Evolutionary conservation across 2,888 invertebrate genomes (phyloP), one percentile per base, ranked within the genome.

Genomic region (Syritta pipiens): DNA sequence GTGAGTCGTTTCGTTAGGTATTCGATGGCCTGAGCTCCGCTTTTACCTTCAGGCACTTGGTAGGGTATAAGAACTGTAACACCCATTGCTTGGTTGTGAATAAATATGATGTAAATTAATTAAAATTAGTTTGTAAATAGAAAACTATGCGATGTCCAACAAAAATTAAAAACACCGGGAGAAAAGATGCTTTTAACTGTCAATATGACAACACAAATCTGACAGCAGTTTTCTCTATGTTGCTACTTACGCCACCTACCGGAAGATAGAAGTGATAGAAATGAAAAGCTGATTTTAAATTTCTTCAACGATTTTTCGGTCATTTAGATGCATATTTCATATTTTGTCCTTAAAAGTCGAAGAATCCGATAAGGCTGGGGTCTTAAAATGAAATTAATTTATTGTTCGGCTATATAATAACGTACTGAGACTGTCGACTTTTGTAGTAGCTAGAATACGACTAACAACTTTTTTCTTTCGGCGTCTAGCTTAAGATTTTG

Each of bases 11-110:
- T 97, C 0, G 95, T 94, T 0, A 98, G 90, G 65, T 94, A 90
- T 83, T 98, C 98, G 71, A 98, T 94, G 0, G 94, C 94, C 84
- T 96, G 95, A 0, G 96, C 94, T 0, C 97, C 97, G n/a, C 95
- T 96, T 84, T 95, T 93, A 75, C 96, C 97, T 83, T 97, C 96
- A 0, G 94, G 94, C 59, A 96, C 93, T 0, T 96, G 96, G 87
- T 95, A 97, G 81, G 94, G 95, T 85, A 97, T 95, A 67, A 98
- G 90, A 76, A 88, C 86, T 24, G 88, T 88, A 2, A 88, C 87
- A 2, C 88, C 88, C 87, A 88, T 88, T 51, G 14, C 10, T 28
- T 1, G 35, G 6, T 20, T 9, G 6, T 9, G 17, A 14, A 42
- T 30, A 17, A 12, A 28, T 30, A 17, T 19, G 4, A 12, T 2